These are phyloP conservation scores for Ernsta delagoae DNA, from an alignment of 2,888 invertebrate species.

Conservation along the genomic window DNA sequence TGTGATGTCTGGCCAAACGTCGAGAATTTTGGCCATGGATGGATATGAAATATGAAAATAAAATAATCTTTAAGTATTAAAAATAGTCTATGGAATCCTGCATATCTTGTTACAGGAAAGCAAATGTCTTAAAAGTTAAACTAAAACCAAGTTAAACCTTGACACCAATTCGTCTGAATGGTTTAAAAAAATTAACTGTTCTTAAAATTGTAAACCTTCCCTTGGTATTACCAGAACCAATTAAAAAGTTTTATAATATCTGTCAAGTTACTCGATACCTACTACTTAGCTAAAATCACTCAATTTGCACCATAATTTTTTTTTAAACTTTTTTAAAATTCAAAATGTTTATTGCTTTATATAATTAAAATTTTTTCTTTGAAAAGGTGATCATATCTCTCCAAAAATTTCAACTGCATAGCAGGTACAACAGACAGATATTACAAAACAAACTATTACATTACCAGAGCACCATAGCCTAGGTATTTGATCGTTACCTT, in stretches of 20 bases:
- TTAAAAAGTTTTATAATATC: not conserved
- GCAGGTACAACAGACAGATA: too few species aligned
- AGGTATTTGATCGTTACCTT: slow-evolving; percentile 76
- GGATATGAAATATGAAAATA: not conserved
- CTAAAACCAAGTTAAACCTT: slow-evolving; percentile 26
- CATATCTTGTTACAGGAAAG: not conserved
- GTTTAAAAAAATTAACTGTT: not conserved
- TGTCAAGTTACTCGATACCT: too few species aligned
- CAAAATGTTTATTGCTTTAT: too few species aligned
- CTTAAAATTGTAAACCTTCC: not conserved
- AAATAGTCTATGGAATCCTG: not conserved
- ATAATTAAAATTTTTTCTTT: too few species aligned
- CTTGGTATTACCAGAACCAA: slow-evolving; percentile 12
- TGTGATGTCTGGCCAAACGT: slow-evolving; percentile 23
- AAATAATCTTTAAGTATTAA: not conserved
- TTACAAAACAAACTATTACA: too few species aligned
- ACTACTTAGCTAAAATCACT: too few species aligned
- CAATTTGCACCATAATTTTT: too few species aligned
- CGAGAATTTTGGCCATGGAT: slow-evolving; percentile 16
- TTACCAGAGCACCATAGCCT: not conserved
- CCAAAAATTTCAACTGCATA: too few species aligned
- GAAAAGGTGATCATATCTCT: too few species aligned
- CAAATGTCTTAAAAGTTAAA: slow-evolving; percentile 6
- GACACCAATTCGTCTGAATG: slow-evolving; percentile 19
- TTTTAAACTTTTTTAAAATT: too few species aligned